These are phyloP conservation scores for Crotophaga sulcirostris DNA, from an alignment of 2,113 vertebrate genomes.

Conservation along the genomic window DNA sequence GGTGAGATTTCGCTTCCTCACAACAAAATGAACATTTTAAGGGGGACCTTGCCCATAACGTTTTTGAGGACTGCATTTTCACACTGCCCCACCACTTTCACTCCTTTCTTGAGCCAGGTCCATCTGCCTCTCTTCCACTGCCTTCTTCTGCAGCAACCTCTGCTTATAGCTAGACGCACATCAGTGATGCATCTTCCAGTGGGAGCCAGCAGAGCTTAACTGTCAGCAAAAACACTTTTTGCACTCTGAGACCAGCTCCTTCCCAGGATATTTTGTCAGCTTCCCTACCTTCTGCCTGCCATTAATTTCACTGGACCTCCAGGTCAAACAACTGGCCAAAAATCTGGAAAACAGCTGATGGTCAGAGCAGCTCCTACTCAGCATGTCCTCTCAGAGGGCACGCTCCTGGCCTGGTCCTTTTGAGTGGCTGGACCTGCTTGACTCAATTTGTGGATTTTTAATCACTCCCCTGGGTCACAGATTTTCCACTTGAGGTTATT, in stretches of 20 bases:
- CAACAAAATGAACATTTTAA: neutral
- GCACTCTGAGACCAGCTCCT: slow-evolving; percentile 1
- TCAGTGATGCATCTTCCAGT: neutral
- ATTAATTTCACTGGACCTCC: slow-evolving; percentile 9
- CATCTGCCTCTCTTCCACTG: neutral
- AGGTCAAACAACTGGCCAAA: slow-evolving; percentile 54
- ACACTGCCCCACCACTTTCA: neutral
- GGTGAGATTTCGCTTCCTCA: neutral
- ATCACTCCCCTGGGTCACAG: slow-evolving; percentile 61
- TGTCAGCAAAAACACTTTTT: neutral
- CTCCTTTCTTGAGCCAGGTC: neutral
- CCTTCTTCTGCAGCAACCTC: neutral
- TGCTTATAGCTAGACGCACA: neutral
- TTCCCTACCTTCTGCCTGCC: slow-evolving; percentile 43
- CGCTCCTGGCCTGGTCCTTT: slow-evolving; percentile 2
- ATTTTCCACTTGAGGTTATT: slow-evolving; percentile 68
- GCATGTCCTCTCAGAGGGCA: slow-evolving; percentile 44
- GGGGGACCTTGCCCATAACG: neutral
- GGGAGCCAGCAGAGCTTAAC: neutral
- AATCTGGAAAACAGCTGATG: slow-evolving; percentile 60
- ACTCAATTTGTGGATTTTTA: slow-evolving; percentile 63
- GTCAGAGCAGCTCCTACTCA: slow-evolving; percentile 2
- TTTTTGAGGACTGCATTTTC: neutral
- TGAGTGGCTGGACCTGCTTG: slow-evolving; percentile 56
- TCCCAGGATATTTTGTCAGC: slow-evolving; percentile 14